Evolutionary conservation across 2,888 invertebrate species (phyloP).

Genomic region (Epistrophe eligans): DNA sequence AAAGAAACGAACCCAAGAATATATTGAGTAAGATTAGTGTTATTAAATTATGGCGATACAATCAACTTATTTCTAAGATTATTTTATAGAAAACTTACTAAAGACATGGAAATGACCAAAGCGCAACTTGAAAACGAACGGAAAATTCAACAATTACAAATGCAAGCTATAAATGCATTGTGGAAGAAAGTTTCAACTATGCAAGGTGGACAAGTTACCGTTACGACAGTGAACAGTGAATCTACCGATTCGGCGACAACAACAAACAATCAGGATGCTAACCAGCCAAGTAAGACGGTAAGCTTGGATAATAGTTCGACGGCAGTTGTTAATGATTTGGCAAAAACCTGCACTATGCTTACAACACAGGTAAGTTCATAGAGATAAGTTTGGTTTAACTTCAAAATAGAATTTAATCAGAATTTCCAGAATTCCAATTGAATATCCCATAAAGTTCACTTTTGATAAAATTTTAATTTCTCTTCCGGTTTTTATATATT

Average conservation of each 20-base stretch:
- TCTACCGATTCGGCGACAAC: conserved; percentile 74
- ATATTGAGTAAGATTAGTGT: conserved; percentile 88
- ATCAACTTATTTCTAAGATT: conserved; percentile 54
- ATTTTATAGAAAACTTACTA: conserved; percentile 88
- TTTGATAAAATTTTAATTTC: conserved; percentile 42
- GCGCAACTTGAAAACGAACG: conserved; percentile 93
- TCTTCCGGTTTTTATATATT: too few species aligned
- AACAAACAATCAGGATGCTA: conserved; percentile 79
- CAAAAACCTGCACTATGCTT: conserved; percentile 90
- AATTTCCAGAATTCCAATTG: too few species aligned
- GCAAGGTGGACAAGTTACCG: conserved; percentile 79
- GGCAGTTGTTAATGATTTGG: conserved; percentile 87
- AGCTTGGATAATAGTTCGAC: conserved; percentile 86
- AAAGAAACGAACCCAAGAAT: conserved; percentile 91
- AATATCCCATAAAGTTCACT: too few species aligned
- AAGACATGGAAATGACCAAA: conserved; percentile 94
- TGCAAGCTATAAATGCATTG: conserved; percentile 95
- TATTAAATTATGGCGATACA: neutral
- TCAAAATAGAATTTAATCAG: too few species aligned
- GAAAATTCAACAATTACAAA: conserved; percentile 93
- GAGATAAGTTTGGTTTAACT: neutral
- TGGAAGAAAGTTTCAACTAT: conserved; percentile 94
- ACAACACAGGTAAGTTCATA: conserved; percentile 87
- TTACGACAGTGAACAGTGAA: conserved; percentile 52
- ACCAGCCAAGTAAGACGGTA: conserved; percentile 73